A percentile compares a stretch with the other conserved stretches of the same genome.
Conservation (phyloP, 2,113 vertebrate species). For the Oriolus oriolus region DNA sequence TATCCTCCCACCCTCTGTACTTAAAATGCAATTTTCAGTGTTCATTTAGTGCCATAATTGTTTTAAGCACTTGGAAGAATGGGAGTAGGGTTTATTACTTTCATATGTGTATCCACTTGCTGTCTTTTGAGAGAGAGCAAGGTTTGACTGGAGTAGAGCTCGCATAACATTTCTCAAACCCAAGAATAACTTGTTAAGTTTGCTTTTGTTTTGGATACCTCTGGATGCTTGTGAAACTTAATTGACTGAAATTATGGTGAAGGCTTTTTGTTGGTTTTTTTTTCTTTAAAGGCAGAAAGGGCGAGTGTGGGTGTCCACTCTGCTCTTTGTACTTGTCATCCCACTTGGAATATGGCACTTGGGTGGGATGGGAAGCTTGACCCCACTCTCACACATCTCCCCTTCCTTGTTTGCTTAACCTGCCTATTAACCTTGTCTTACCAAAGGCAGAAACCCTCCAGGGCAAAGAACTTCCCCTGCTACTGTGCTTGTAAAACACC, state of each 20-base stretch:
- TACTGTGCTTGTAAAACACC: conserved; percentile 40
- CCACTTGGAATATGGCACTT: not conserved
- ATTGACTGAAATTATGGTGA: not conserved
- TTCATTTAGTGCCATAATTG: conserved; percentile 7
- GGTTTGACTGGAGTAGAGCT: not conserved
- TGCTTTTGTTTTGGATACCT: conserved; percentile 52
- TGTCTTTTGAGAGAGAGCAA: not conserved
- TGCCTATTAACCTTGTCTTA: conserved; percentile 33
- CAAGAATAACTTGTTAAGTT: conserved; percentile 56
- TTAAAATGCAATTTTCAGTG: conserved; percentile 3
- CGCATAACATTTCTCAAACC: conserved; percentile 7
- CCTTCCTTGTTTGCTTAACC: conserved; percentile 27
- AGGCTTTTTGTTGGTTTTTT: not conserved
- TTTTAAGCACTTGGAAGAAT: conserved; percentile 45
- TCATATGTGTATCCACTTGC: conserved; percentile 36
- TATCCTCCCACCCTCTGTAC: not conserved
- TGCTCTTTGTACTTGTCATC: not conserved
- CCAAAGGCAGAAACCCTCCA: not conserved
- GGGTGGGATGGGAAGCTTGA: not conserved
- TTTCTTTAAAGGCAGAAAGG: not conserved
- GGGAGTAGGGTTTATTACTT: conserved; percentile 44
- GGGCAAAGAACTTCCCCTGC: conserved; percentile 7
- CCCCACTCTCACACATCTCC: not conserved
- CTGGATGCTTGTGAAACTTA: conserved; percentile 29
- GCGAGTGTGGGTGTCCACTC: not conserved